Evolutionary conservation across 2,888 invertebrate species (phyloP).

Genomic region (Plemyria rubiginata): DNA sequence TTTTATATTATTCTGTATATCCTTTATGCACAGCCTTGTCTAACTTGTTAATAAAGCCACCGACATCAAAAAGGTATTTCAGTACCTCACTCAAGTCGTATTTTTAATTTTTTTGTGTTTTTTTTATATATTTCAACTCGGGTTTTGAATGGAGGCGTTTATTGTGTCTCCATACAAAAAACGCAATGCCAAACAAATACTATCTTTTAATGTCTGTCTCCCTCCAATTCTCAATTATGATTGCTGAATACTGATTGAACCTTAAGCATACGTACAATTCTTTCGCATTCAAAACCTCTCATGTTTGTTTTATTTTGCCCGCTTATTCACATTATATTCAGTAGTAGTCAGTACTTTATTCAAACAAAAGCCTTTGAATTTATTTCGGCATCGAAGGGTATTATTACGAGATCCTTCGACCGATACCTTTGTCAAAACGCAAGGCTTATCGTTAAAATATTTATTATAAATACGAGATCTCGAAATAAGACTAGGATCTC

Average conservation of each 20-base stretch:
- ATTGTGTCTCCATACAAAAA: too few species aligned
- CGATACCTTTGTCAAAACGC: constrained; percentile 53
- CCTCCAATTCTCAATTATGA: neutral
- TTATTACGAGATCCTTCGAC: constrained; percentile 61
- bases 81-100: neutral
- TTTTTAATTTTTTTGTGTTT: too few species aligned
- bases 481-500: constrained; percentile 27
- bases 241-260: neutral
- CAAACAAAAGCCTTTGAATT: constrained; percentile 51
- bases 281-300: constrained; percentile 10
- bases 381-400: constrained; percentile 57
- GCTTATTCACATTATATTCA: constrained; percentile 23
- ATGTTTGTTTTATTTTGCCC: neutral
- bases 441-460: constrained; percentile 44
- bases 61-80: neutral
- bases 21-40: neutral
- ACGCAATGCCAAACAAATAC: too few species aligned
- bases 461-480: constrained; percentile 35
- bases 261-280: constrained; percentile 4
- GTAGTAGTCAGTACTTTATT: constrained; percentile 33
- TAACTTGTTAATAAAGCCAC: neutral
- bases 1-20: constrained; percentile 10
- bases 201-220: neutral
- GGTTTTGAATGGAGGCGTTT: too few species aligned
- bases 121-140: too few species aligned